phyloP scores from a whole-genome alignment of 2,113 vertebrate genomes.

The Numida meleagris region DNA sequence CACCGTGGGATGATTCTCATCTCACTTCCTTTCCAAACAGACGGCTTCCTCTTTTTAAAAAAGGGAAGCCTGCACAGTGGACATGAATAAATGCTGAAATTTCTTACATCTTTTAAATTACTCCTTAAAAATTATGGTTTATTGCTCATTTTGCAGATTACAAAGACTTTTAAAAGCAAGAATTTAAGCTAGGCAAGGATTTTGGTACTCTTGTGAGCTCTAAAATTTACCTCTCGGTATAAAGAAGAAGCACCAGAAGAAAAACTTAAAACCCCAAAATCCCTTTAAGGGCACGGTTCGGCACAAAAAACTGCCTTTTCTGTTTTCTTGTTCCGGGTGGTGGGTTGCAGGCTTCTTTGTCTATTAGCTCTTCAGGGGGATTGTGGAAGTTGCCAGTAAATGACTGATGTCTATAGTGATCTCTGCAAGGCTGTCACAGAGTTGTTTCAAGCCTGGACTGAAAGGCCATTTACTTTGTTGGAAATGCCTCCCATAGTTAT shows the following conservation, averaged over 20 bases:
- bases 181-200: neutral
- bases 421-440: neutral
- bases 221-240: fast-evolving
- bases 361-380: neutral
- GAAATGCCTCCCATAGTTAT: slow-evolving; percentile 1
- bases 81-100: neutral
- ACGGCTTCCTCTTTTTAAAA: neutral
- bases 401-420: neutral
- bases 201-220: neutral
- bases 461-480: slow-evolving; percentile 6
- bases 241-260: neutral
- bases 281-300: neutral
- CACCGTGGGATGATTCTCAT: slow-evolving; percentile 7
- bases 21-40: slow-evolving; percentile 25
- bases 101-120: neutral
- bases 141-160: neutral
- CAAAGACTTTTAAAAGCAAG: neutral
- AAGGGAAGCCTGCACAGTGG: neutral
- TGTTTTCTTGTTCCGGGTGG: neutral
- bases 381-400: neutral
- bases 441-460: neutral
- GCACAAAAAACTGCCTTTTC: neutral
- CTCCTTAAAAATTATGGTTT: neutral
- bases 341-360: neutral
- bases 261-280: neutral